A percentile compares a stretch with the other conserved stretches of the same genome.
phyloP scores from a whole-genome alignment of 2,888 invertebrate genomes.

The Andrena bicolor region DNA sequence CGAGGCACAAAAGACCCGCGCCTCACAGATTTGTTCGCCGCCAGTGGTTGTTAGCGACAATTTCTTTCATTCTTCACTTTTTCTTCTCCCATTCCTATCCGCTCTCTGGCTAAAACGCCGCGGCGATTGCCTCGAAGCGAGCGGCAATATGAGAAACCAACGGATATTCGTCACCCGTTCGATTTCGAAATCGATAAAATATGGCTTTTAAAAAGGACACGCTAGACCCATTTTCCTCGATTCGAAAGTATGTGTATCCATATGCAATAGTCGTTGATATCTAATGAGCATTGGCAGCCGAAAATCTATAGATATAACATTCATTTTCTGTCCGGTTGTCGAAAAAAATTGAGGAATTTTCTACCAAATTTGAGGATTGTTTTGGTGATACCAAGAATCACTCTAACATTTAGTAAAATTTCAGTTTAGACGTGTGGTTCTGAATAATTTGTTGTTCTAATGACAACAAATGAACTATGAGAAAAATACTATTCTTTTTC shows the following conservation, averaged over 20 bases:
- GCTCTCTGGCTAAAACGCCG: constrained; percentile 32
- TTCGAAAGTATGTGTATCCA: not conserved
- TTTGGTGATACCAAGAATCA: no score
- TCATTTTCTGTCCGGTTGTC: no score
- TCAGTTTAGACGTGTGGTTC: no score
- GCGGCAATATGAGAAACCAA: constrained; percentile 30
- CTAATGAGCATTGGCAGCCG: constrained; percentile 38
- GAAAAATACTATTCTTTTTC: no score
- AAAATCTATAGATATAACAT: constrained; percentile 10
- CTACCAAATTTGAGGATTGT: no score
- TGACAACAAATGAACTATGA: no score
- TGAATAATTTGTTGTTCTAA: no score
- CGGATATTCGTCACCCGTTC: constrained; percentile 30
- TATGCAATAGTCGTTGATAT: not conserved
- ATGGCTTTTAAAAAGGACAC: constrained; percentile 10
- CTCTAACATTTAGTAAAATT: no score
- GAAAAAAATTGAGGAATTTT: no score
- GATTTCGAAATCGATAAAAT: constrained; percentile 15
- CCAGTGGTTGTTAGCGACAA: constrained; percentile 78
- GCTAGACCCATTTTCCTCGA: not conserved
- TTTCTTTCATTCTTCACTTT: constrained; percentile 69
- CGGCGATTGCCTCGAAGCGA: constrained; percentile 38
- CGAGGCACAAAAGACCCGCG: constrained; percentile 77
- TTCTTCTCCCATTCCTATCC: constrained; percentile 58
- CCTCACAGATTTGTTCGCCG: constrained; percentile 73